A percentile compares a stretch with the other conserved stretches of the same genome.
Conservation (phyloP, 2,888 invertebrate species). For the Orchesellides sinensis region DNA sequence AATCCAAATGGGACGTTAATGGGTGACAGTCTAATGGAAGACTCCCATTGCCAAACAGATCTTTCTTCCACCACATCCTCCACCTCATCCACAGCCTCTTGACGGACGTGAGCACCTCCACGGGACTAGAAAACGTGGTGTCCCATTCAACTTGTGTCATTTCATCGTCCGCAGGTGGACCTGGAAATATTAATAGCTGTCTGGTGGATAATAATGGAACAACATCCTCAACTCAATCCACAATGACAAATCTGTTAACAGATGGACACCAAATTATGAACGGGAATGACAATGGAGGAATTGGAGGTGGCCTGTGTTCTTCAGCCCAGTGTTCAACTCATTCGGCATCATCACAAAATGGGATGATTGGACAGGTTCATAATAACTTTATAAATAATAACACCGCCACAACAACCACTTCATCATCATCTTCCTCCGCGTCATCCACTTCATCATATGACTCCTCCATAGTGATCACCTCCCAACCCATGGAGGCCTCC, state of each 20-base stretch:
- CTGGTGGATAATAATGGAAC: conserved; percentile 18
- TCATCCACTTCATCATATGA: conserved; percentile 20
- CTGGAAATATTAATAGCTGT: conserved; percentile 20
- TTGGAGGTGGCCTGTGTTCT: conserved; percentile 47
- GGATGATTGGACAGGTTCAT: conserved; percentile 39
- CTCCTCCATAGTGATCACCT: conserved; percentile 37
- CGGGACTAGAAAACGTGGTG: conserved; percentile 37
- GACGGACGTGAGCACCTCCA: conserved; percentile 52
- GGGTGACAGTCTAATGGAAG: conserved; percentile 69
- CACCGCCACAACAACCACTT: conserved; percentile 27
- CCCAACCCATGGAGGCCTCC: conserved; percentile 73
- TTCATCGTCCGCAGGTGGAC: not conserved
- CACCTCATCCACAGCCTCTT: conserved; percentile 43
- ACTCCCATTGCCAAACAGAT: conserved; percentile 71
- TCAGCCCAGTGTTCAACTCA: conserved; percentile 42
- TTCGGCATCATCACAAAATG: not conserved
- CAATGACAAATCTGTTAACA: conserved; percentile 25
- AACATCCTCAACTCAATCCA: conserved; percentile 4
- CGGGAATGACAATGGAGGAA: conserved; percentile 53
- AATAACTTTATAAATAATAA: conserved; percentile 43
- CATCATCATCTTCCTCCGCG: conserved; percentile 27
- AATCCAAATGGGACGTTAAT: conserved; percentile 66
- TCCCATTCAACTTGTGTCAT: conserved; percentile 24
- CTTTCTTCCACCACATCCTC: conserved; percentile 55
- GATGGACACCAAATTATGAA: conserved; percentile 45